phyloP scores from a whole-genome alignment of 2,888 invertebrate genomes.

The Vanessa cardui region DNA sequence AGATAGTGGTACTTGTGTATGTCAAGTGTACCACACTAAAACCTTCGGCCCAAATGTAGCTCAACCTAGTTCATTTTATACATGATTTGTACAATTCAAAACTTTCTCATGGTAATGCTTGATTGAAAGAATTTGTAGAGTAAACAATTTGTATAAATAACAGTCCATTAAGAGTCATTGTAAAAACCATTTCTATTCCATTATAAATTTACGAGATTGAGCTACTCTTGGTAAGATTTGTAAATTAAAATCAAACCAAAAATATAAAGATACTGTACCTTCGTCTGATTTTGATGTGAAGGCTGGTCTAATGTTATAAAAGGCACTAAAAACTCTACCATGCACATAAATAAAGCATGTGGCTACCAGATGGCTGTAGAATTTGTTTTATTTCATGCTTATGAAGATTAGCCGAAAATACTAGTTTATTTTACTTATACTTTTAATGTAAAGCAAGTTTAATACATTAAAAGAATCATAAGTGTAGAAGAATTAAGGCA shows the following conservation, averaged over 20 bases:
- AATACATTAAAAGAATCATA: neutral
- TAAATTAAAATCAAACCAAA: constrained; percentile 11
- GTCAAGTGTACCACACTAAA: neutral
- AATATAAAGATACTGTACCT: constrained; percentile 52
- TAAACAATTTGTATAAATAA: neutral
- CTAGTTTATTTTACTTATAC: neutral
- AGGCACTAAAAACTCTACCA: constrained; percentile 64
- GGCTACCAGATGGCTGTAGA: constrained; percentile 76
- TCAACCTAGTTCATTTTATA: neutral
- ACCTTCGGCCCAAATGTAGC: neutral
- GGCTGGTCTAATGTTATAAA: constrained; percentile 47
- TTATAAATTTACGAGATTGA: neutral
- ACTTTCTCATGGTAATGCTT: no score
- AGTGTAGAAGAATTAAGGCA: no score
- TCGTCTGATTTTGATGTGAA: constrained; percentile 55
- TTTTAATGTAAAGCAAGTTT: constrained; percentile 8
- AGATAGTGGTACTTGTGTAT: constrained; percentile 55
- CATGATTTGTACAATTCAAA: neutral
- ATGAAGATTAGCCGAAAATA: constrained; percentile 15
- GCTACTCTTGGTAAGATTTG: neutral
- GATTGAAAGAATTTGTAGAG: no score
- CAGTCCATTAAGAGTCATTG: neutral
- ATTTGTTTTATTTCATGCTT: constrained; percentile 53
- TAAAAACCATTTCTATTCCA: neutral
- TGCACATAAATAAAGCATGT: constrained; percentile 56